Evolutionary conservation across 2,797 vertebrate genomes (phyloP), one percentile per base, ranked within the genome.

Genomic region (Brotula barbata): DNA sequence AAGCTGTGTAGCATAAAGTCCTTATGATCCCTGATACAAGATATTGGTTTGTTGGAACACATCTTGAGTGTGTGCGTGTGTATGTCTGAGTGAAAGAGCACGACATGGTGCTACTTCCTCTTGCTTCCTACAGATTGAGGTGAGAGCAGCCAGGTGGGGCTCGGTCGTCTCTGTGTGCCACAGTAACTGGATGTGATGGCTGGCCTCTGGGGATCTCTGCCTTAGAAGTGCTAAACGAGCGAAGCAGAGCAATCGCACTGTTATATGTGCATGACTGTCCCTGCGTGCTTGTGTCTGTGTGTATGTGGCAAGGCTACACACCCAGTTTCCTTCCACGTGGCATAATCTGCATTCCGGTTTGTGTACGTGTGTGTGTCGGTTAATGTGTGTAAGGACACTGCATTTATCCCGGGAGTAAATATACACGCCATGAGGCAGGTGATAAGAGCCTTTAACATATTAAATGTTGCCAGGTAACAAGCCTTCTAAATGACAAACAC

Each of bases 151-250:
- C 80, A 88, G 87, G 84, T 88, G 83, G 81, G 86, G 73, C 71
- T 75, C 44, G 75, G 78, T 73, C 58, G 62, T 63, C 78, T 85
- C 85, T 71, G 81, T 61, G 82, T 73, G 83, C 84, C 81, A 75
- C 82, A 66, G 85, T 87, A 89, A 90, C 87, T 78, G 84, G 85
- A 85, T 89, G 82, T 87, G 87, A 90, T 87, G 78, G 85, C 55
- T 71, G 84, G 80, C 84, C 87, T 82, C 85, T 67, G 81, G 86
- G 87, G 84, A 87, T 78, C 73, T 73, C 75, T 80, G 78, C 84
- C 79, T 87, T 74, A 87, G 82, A 85, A 87, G 87, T 84, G 86
- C 86, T 90, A 90, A 90, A 89, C 81, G 85, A 90, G 81, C 64
- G 67, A 76, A 86, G 82, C 83, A 84, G 82, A 86, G 85, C 85